Base-by-base conservation (phyloP, 2,113 vertebrate species). In the Poicephalus meyeri region DNA sequence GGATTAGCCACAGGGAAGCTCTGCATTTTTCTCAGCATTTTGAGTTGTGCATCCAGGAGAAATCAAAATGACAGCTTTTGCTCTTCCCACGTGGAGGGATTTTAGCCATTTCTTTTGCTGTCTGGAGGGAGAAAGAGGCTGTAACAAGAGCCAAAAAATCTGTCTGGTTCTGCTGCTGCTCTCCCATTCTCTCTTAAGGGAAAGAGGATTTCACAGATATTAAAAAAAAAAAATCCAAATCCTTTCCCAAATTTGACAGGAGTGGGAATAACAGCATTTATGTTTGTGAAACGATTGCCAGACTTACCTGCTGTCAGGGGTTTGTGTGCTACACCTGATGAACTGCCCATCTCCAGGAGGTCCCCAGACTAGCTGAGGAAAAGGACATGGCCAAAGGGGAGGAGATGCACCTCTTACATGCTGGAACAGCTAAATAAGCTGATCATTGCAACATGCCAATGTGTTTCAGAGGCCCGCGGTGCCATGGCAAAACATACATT, bases 1-100 rank as follows among this genome's bases (percentile, higher is more conserved):
- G 42, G 46, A 83, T 84, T 74, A 68, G 46, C 60, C 3, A 2
- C 64, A 71, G 72, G 29, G 35, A 81, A 93, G 25, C 12, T 76
- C 25, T 71, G 63, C 10, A n/a, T 87, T 89, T 91, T 92, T 61
- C 73, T 89, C 56, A 80, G 10, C 13, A 47, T 78, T 94, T 86
- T 83, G 47, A 63, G 60, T 52, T 64, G 33, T 1, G 1, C 35
- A 47, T 91, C 69, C 64, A 68, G 64, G 47, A 91, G 55, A 91
- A 92, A 91, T 92, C 68, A 86, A 91, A 88, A 83, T 64, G 76
- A 94, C 80, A 91, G 64, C 50, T 84, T 93, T 86, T 63, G 1
- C 33, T 83, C 41, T 86, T 42, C 60, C 47, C n/a, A 74, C 0
- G 0, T 88, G 55, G 46, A 84, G 15, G 16, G 18, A n/a, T 96